These are phyloP conservation scores for Gisinianus flammeolus DNA, from an alignment of 2,888 invertebrate species.

Conservation along the genomic window DNA sequence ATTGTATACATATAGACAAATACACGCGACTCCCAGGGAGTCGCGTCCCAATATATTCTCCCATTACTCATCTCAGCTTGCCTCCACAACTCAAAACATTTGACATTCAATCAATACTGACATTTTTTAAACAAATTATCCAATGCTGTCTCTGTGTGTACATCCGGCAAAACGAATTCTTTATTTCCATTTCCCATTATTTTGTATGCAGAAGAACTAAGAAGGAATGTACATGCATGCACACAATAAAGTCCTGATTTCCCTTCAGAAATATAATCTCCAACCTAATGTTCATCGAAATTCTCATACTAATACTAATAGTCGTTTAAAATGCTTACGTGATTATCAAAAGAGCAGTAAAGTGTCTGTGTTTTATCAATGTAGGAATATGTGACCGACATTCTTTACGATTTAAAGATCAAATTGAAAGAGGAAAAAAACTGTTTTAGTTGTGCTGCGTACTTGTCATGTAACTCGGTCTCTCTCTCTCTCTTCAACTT, in stretches of 20 bases:
- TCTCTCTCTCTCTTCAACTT: neutral
- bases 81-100: conserved; percentile 13
- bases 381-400: neutral
- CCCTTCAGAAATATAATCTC: too few species aligned
- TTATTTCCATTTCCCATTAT: too few species aligned
- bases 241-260: too few species aligned
- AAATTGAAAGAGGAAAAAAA: neutral
- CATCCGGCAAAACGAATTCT: neutral
- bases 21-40: neutral
- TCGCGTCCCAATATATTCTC: conserved; percentile 38
- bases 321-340: too few species aligned
- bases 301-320: too few species aligned
- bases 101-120: conserved; percentile 41
- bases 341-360: too few species aligned
- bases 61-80: conserved; percentile 58
- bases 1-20: too few species aligned
- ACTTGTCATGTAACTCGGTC: neutral
- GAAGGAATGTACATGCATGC: too few species aligned
- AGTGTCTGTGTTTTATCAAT: neutral
- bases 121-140: conserved; percentile 18
- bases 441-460: neutral
- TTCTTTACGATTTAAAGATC: neutral
- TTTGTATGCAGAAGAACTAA: too few species aligned
- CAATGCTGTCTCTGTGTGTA: neutral
- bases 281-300: too few species aligned